These are phyloP conservation scores for Zoanthus solanderi DNA, from an alignment of 92 coral and sea anemone genomes.

Conservation along the genomic window DNA sequence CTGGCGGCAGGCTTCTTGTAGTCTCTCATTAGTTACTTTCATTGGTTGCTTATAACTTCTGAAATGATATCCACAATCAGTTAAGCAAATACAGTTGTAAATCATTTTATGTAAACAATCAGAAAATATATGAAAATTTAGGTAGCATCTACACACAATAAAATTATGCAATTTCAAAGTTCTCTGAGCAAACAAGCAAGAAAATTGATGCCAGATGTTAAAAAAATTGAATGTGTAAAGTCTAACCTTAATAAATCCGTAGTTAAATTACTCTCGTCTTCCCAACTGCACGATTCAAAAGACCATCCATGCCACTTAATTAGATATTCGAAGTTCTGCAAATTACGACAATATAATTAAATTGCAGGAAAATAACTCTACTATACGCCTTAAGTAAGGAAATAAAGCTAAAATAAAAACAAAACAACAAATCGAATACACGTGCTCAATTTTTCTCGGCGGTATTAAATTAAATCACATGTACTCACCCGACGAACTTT, in stretches of 20 bases:
- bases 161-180: too few relatives aligned
- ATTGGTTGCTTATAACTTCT: background rate
- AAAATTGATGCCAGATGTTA: background rate
- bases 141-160: too few relatives aligned
- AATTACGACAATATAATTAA: background rate
- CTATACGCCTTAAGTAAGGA: too few relatives aligned
- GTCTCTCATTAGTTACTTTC: conserved; percentile 38
- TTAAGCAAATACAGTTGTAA: too few relatives aligned
- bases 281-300: conserved; percentile 47
- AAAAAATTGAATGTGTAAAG: background rate
- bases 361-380: background rate
- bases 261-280: conserved; percentile 27
- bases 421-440: too few relatives aligned
- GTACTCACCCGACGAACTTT: background rate
- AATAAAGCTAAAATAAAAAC: too few relatives aligned
- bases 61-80: background rate
- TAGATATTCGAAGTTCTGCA: conserved; percentile 50
- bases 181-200: too few relatives aligned
- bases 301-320: conserved; percentile 58
- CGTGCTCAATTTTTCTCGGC: too few relatives aligned
- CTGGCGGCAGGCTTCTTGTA: conserved; percentile 50
- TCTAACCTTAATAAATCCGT: conserved; percentile 35
- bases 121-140: too few relatives aligned
- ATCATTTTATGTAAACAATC: too few relatives aligned
- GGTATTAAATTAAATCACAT: too few relatives aligned